These are phyloP conservation scores for Eciton burchellii DNA, from an alignment of 1,140 invertebrate genomes.

Conservation along the genomic window DNA sequence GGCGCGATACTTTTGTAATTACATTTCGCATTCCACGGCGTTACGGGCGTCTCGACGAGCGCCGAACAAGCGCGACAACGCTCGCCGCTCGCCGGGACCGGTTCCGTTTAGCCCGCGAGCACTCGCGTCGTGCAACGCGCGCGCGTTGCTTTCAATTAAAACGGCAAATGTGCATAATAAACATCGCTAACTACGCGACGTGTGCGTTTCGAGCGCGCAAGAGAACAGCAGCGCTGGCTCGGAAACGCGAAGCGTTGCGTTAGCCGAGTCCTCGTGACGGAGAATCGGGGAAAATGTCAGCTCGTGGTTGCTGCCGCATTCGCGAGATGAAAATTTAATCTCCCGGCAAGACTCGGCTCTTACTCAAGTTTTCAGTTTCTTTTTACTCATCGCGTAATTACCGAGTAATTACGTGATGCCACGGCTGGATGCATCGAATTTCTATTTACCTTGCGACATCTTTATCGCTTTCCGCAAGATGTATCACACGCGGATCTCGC, in stretches of 20 bases:
- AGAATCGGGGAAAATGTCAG: constrained; percentile 8
- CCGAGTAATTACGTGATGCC: constrained; percentile 1
- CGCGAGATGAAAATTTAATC: not conserved
- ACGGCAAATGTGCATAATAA: constrained; percentile 35
- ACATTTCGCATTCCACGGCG: constrained; percentile 75
- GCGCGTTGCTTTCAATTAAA: constrained; percentile 52
- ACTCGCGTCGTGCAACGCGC: constrained; percentile 35
- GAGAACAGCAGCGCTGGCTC: not conserved
- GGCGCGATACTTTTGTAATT: constrained; percentile 75
- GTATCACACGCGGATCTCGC: no score
- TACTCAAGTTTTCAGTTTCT: not conserved
- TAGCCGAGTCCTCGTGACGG: not conserved
- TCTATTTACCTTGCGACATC: not conserved
- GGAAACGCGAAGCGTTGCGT: not conserved
- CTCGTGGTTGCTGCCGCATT: not conserved
- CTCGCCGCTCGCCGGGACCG: constrained; percentile 60
- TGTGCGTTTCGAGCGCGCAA: constrained; percentile 5
- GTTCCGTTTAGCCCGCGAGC: constrained; percentile 54
- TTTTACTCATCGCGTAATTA: not conserved
- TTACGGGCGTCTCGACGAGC: constrained; percentile 71
- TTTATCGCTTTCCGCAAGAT: not conserved
- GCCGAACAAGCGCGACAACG: constrained; percentile 70
- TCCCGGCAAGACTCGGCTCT: not conserved
- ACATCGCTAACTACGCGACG: not conserved
- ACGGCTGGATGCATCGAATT: not conserved